A percentile compares a stretch with the other conserved stretches of the same genome.
phyloP scores from a whole-genome alignment of 2,888 invertebrate species.

The Heliconius hortense region DNA sequence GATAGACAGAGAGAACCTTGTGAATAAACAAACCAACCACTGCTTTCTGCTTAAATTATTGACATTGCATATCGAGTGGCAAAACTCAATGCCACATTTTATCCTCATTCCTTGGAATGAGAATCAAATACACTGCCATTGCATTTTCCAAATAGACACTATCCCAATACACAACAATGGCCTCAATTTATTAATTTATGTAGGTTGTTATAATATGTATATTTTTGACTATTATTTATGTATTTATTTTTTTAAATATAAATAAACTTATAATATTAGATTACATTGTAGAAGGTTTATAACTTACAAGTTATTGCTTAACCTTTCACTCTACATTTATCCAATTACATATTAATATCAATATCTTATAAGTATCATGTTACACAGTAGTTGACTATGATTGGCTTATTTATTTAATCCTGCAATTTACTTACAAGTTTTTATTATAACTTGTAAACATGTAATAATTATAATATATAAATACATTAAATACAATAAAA shows the following conservation, averaged over 20 bases:
- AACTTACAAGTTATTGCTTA: slow-evolving; percentile 1
- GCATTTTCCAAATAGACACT: too few species aligned
- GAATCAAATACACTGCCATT: too few species aligned
- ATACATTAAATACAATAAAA: not conserved
- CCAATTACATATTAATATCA: slow-evolving; percentile 26
- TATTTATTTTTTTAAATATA: not conserved
- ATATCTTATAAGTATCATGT: slow-evolving; percentile 21
- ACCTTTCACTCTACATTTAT: slow-evolving; percentile 25
- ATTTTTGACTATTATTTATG: not conserved
- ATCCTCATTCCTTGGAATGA: too few species aligned
- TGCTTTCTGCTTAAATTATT: not conserved
- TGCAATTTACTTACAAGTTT: not conserved
- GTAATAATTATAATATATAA: too few species aligned
- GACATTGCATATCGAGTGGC: not conserved
- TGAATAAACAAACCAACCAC: not conserved
- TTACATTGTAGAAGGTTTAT: not conserved
- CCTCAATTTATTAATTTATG: not conserved
- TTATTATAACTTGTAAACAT: not conserved
- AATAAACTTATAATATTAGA: not conserved
- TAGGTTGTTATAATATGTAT: not conserved
- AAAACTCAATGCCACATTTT: too few species aligned
- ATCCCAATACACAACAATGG: not conserved
- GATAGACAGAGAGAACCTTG: not conserved
- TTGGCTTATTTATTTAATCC: not conserved
- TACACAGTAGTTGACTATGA: slow-evolving; percentile 1